Conservation (phyloP, 2,113 vertebrate genomes). For the Bambusicola thoracicus region DNA sequence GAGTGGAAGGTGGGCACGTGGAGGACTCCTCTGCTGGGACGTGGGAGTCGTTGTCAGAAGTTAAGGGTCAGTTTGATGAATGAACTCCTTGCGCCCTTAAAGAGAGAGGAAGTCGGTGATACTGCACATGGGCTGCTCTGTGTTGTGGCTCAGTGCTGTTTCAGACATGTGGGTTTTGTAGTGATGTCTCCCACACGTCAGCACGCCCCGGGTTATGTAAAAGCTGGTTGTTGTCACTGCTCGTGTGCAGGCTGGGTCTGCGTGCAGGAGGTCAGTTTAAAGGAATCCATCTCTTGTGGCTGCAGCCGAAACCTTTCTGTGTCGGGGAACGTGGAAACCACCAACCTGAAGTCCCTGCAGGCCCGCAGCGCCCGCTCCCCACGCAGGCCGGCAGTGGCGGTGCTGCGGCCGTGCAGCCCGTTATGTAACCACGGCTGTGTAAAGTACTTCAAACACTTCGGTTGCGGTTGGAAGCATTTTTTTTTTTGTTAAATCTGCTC, state of each 20-base stretch:
- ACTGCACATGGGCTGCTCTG: fast-evolving
- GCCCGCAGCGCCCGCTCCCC: background rate
- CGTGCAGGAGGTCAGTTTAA: background rate
- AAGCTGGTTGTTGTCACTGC: background rate
- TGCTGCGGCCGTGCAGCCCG: background rate
- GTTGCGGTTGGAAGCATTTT: background rate
- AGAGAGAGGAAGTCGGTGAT: fast-evolving
- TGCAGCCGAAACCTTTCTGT: background rate
- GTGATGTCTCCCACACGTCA: background rate
- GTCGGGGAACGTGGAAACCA: background rate
- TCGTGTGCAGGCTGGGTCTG: background rate
- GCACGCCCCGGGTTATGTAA: background rate
- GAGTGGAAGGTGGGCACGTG: background rate
- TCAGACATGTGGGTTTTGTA: background rate
- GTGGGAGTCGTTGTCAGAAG: fast-evolving
- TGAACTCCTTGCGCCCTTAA: background rate
- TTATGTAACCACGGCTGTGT: conserved; percentile 11
- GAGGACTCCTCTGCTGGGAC: background rate
- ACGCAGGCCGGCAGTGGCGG: background rate
- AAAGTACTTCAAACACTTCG: background rate
- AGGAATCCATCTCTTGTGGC: background rate
- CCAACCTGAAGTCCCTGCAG: fast-evolving
- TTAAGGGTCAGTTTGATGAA: fast-evolving
- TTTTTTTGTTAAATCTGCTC: background rate
- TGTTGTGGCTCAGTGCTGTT: background rate